These are phyloP conservation scores for Notechis scutatus DNA, from an alignment of 2,113 vertebrate genomes.

Conservation along the genomic window DNA sequence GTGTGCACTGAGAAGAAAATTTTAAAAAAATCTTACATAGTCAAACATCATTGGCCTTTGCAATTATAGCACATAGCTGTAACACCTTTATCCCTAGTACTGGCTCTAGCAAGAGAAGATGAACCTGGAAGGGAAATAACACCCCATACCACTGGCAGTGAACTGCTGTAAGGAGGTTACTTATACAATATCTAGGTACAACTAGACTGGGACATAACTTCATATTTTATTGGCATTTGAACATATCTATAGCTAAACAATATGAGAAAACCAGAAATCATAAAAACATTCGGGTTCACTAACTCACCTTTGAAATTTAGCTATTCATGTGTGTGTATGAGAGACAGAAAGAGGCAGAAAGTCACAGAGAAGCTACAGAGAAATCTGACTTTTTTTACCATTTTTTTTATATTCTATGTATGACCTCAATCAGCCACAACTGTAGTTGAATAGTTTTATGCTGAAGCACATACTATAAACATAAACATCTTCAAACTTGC, in stretches of 20 bases:
- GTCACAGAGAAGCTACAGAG: neutral
- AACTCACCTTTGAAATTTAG: neutral
- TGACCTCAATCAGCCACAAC: neutral
- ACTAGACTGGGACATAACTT: neutral
- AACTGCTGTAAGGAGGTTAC: slow-evolving; percentile 30
- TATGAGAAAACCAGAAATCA: slow-evolving; percentile 8
- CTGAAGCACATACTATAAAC: neutral
- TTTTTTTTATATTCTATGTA: neutral
- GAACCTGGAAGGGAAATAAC: neutral
- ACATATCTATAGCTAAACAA: slow-evolving; percentile 10
- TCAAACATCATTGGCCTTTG: slow-evolving; percentile 3
- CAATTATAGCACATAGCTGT: slow-evolving; percentile 20
- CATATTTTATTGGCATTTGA: neutral
- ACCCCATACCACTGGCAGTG: slow-evolving; percentile 6
- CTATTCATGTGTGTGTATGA: neutral
- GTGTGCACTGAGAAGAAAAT: neutral
- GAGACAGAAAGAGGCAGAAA: neutral
- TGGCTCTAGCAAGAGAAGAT: slow-evolving; percentile 29
- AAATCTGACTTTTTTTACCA: neutral
- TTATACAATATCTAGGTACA: slow-evolving; percentile 18
- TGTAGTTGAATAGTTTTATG: neutral
- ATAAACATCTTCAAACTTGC: neutral
- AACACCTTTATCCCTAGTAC: neutral
- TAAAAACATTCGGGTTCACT: slow-evolving; percentile 18
- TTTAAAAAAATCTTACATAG: slow-evolving; percentile 20